Evolutionary conservation across 2,888 invertebrate species (phyloP), one percentile per base, ranked within the genome.

Genomic region (Ypsolopha scabrella): DNA sequence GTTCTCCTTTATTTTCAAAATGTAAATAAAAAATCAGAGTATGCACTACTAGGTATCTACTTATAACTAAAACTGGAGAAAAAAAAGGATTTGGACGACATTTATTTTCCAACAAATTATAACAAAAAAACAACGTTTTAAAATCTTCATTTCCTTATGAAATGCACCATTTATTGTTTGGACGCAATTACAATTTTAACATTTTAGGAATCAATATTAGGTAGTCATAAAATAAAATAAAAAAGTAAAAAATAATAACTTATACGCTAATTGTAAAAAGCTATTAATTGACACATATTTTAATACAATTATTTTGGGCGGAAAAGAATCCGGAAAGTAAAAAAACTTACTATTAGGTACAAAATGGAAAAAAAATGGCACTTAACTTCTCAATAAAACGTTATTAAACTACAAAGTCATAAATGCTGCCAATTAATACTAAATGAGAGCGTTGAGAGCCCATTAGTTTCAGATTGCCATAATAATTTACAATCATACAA

Each of bases 401-500:
- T 54, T 55, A 56, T 51, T 57, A 53, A 48, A 52, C 41, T 53
- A 56, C 52, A 54, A 54, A 57, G 58, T 60, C 58, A 58, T 62
- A 62, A 69, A 66, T 64, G 61, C 59, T 62, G 62, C 63, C 58
- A 58, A 60, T 60, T 38, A 52, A 46, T 35, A 51, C 50, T 36
- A 45, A 48, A 46, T 10, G 51, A 37, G 45, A 24, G 41, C 41
- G 3, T 24, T 24, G 24, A 11, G 6, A 49, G 39, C 13, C 33
- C 7, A 24, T 43, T 13, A 34, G 37, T 14, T 45, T 45, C 10
- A 39, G 34, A 50, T 35, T 41, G 41, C 43, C 35, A 38, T 35
- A 62, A 63, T 62, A 62, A 64, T 63, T 64, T 65, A 65, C 58
- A 63, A 60, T 56, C 60, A 58, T 60, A 57, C 59, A 63, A 60